Conservation (phyloP, 2,888 invertebrate genomes). For the Dendrolimus pini region DNA sequence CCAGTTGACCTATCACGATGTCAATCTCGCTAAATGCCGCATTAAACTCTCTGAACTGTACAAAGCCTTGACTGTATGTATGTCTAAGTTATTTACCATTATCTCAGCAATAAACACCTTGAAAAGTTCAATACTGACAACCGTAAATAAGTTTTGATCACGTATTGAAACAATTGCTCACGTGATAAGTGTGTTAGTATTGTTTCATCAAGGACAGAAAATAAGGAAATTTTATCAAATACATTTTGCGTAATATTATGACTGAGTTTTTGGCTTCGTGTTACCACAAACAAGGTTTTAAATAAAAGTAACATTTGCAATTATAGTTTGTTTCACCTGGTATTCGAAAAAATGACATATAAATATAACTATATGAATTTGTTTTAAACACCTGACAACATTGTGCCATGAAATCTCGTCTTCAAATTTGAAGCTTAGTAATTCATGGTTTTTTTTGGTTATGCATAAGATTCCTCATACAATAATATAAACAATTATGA, state of each 20-base stretch:
- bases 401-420: too few relatives aligned
- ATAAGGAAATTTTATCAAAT: background rate
- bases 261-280: background rate
- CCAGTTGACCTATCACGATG: slow-evolving; percentile 52
- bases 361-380: too few relatives aligned
- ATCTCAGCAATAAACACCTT: background rate
- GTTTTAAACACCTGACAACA: too few relatives aligned
- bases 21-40: slow-evolving; percentile 35
- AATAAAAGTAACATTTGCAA: too few relatives aligned
- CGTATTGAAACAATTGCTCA: background rate
- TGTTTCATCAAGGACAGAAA: background rate
- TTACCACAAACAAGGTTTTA: background rate
- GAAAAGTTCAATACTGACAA: background rate
- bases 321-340: too few relatives aligned
- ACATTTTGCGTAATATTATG: background rate
- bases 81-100: background rate
- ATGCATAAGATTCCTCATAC: too few relatives aligned
- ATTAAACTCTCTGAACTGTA: slow-evolving; percentile 25
- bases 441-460: too few relatives aligned
- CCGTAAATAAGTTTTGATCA: background rate
- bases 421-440: too few relatives aligned
- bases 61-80: slow-evolving; percentile 34
- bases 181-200: background rate
- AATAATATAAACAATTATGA: too few relatives aligned
- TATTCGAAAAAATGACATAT: too few relatives aligned